Evolutionary conservation across 2,113 vertebrate genomes (phyloP).

Genomic region (Puffinus mauretanicus): DNA sequence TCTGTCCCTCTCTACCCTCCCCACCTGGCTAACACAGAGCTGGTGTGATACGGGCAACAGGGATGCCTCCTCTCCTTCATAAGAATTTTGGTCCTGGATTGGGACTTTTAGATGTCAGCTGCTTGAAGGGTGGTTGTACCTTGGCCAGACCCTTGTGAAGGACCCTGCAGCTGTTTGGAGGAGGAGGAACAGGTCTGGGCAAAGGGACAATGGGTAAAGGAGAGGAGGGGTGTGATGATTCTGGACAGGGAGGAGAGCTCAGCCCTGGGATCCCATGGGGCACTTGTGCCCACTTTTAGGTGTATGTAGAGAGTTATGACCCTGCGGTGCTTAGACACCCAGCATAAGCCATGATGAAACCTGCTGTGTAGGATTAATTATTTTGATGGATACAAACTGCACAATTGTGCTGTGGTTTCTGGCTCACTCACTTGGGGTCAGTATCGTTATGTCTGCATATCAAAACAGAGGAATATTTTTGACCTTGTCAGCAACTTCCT

Average conservation of each 20-base stretch:
- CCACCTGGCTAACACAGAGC: no score
- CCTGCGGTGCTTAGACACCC: background rate
- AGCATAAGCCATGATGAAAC: background rate
- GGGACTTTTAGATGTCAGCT: background rate
- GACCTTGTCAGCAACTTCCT: background rate
- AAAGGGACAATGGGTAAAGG: accelerated
- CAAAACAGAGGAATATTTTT: background rate
- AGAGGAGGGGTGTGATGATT: background rate
- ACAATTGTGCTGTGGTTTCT: background rate
- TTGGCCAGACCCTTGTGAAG: background rate
- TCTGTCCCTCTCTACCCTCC: background rate
- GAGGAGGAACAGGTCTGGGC: background rate
- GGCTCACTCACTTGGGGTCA: background rate
- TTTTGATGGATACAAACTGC: background rate
- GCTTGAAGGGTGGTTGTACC: background rate
- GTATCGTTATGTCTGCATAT: background rate
- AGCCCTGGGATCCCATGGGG: background rate
- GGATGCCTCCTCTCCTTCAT: background rate
- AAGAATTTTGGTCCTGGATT: background rate
- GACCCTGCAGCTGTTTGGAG: background rate
- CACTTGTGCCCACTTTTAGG: background rate
- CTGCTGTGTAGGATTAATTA: background rate
- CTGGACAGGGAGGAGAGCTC: background rate
- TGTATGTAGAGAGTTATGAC: accelerated
- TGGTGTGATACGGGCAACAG: accelerated